Percentiles rank a stretch among this genome's conserved stretches.
Evolutionary conservation across 2,113 vertebrate genomes (phyloP).

Genomic region (Thomomys bottae): DNA sequence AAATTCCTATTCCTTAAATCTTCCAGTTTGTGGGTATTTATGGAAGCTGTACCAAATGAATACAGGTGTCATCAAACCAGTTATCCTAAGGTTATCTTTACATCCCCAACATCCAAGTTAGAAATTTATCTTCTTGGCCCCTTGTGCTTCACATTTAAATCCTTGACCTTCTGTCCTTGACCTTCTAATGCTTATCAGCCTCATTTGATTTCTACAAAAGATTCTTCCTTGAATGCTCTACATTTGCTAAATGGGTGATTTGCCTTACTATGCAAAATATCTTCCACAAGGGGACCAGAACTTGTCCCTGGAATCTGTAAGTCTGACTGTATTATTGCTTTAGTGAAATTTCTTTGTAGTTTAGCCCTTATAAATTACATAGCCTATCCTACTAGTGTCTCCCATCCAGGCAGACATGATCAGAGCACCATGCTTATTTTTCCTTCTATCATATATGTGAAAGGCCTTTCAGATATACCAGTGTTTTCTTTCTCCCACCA

Average conservation of each 20-base stretch:
- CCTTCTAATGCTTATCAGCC: not conserved
- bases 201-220: not conserved
- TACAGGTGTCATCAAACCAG: rapidly evolving
- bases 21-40: not conserved
- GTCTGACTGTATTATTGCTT: not conserved
- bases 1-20: not conserved
- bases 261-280: not conserved
- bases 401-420: not conserved
- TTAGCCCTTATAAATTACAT: not conserved
- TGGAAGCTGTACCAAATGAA: not conserved
- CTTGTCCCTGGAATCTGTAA: not conserved
- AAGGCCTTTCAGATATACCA: not conserved
- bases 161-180: not conserved
- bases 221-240: not conserved
- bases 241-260: not conserved
- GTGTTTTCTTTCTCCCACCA: not conserved
- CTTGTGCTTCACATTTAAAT: not conserved
- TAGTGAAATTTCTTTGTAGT: not conserved
- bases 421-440: not conserved
- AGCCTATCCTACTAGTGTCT: not conserved
- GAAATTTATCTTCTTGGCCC: not conserved
- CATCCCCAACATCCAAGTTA: not conserved
- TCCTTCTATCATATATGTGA: not conserved
- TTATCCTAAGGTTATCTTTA: not conserved
- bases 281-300: not conserved